A percentile compares a stretch with the other conserved stretches of the same genome.
These are phyloP conservation scores for Forbesichthys agassizii DNA, from an alignment of 2,113 vertebrate genomes.

Conservation along the genomic window DNA sequence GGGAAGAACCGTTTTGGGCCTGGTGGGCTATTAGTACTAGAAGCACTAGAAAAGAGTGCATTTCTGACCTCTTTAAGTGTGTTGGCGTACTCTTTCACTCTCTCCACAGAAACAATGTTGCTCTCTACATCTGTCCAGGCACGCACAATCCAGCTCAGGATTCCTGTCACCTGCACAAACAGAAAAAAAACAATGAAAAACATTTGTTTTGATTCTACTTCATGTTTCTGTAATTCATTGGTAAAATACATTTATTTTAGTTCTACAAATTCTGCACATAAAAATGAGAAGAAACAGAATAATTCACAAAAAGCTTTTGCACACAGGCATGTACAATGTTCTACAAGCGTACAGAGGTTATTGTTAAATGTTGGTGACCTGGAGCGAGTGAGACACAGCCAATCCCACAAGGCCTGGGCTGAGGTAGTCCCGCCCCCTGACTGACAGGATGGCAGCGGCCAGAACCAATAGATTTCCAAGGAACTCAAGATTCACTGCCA, in stretches of 20 bases:
- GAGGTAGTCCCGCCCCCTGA: constrained; percentile 80
- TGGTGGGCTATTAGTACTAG: too few species aligned
- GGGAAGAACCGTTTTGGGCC: too few species aligned
- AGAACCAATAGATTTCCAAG: constrained; percentile 87
- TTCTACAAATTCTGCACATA: too few species aligned
- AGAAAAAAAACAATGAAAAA: neutral
- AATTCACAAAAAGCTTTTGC: too few species aligned
- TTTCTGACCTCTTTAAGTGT: constrained; percentile 85
- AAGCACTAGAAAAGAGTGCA: too few species aligned
- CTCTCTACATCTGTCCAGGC: constrained; percentile 90
- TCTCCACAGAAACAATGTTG: constrained; percentile 89
- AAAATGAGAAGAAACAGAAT: too few species aligned
- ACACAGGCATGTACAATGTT: too few species aligned
- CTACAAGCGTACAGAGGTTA: too few species aligned
- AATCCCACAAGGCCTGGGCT: constrained; percentile 89
- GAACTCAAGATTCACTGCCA: constrained; percentile 90
- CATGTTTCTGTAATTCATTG: too few species aligned
- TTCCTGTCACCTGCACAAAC: constrained; percentile 84
- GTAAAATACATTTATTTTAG: too few species aligned
- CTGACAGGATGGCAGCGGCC: constrained; percentile 83
- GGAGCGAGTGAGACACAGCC: constrained; percentile 89
- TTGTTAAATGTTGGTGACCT: constrained; percentile 72
- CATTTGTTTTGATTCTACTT: too few species aligned
- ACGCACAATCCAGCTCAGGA: constrained; percentile 90
- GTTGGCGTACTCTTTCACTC: constrained; percentile 81